Evolutionary conservation across 2,888 invertebrate genomes (phyloP), one percentile per base, ranked within the genome.

Genomic region (Nemoura dubitans): DNA sequence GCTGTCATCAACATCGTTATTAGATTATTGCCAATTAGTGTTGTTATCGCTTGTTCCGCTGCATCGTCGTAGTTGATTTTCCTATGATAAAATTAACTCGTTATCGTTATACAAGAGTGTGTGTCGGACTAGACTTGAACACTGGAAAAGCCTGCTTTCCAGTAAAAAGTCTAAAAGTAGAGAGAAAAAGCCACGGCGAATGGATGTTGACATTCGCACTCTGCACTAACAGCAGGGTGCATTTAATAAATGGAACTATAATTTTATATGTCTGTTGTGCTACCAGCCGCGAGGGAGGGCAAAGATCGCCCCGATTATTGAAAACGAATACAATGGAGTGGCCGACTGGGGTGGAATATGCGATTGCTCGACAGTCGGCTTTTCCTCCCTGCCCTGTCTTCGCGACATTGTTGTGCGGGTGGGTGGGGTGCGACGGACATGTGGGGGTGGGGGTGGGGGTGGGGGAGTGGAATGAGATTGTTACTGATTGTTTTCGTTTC

Each of bases 241-340:
- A 36, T 84, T 84, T 84, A 84, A 84, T 84, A 84, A 84, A 84
- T 84, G 84, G 84, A 59, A 84, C 59, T 43, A 84, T 84, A 84
- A 84, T 84, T 84, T 84, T 27, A 84, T 84, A 84, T 59, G 59
- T 30, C 36, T 76, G 76, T 84, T 84, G 26, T 26, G 14, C 59
- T 3, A 30, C 16, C 7, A 59, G 25, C 7, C 28, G 26, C 21
- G 27, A 26, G 14, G 6, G 84, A 21, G 76, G 59, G 42, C 83
- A 26, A 84, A 84, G 84, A 84, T 84, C 76, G 84, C 14, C 76
- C 26, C 59, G 84, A 28, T 59, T 76, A 84, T 84, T 84, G 84
- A 84, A 84, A 43, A 76, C 27, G 76, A 76, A 84, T 27, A 84
- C 84, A 84, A 76, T 76, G 59, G 59, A 42, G 7, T 82, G 81